phyloP scores from a whole-genome alignment of 2,113 vertebrate genomes.

The Podarcis raffonei region DNA sequence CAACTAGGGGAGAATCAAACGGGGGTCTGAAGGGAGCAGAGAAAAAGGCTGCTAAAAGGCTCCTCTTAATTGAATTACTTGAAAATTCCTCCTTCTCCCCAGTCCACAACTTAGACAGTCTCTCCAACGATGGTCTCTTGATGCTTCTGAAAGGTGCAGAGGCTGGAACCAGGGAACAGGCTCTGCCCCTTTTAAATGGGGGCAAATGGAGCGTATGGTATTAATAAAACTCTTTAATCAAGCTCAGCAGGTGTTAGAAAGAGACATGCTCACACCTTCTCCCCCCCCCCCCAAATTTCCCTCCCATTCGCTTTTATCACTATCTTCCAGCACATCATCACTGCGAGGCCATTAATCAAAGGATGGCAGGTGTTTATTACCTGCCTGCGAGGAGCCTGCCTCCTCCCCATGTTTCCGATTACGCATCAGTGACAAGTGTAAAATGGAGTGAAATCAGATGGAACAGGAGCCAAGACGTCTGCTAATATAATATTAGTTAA shows the following conservation, averaged over 20 bases:
- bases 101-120: neutral
- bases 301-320: neutral
- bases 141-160: neutral
- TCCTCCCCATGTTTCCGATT: neutral
- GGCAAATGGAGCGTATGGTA: neutral
- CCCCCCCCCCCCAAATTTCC: neutral
- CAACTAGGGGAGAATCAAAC: neutral
- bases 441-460: constrained; percentile 23
- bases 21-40: neutral
- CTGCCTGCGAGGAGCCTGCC: neutral
- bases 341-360: constrained; percentile 29
- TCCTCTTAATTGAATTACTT: neutral
- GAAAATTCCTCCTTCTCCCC: neutral
- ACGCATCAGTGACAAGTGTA: constrained; percentile 24
- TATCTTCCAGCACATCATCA: constrained; percentile 6
- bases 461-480: constrained; percentile 1
- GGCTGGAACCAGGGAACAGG: neutral
- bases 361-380: constrained; percentile 37
- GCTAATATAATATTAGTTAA: constrained; percentile 25
- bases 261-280: neutral
- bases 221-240: constrained; percentile 17
- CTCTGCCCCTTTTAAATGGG: neutral
- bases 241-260: neutral
- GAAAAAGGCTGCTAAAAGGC: neutral
- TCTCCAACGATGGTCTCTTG: neutral